A percentile compares a stretch with the other conserved stretches of the same genome.
Evolutionary conservation across 2,797 vertebrate genomes (phyloP).

Genomic region (Pelochelys cantorii): DNA sequence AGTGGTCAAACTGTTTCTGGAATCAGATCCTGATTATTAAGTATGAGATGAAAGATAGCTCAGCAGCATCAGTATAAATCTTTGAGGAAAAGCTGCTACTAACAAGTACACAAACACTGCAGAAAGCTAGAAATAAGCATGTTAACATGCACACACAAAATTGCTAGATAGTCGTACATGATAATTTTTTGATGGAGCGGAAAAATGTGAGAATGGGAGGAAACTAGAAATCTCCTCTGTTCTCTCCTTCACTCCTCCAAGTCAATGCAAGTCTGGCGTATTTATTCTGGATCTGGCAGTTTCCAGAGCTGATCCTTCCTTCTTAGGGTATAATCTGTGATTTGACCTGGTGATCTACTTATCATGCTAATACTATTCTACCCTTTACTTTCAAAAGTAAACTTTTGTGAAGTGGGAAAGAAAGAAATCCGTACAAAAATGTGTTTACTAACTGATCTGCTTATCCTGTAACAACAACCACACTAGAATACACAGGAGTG

Average conservation of each 20-base stretch:
- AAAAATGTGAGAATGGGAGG: background rate
- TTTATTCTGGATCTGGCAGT: background rate
- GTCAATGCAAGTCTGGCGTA: background rate
- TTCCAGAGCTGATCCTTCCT: slow-evolving; percentile 52
- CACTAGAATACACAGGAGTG: slow-evolving; percentile 44
- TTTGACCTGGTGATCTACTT: slow-evolving; percentile 41
- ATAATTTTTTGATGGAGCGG: background rate
- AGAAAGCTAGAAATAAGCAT: background rate
- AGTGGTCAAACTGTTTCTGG: background rate
- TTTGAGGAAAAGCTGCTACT: background rate
- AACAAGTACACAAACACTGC: background rate
- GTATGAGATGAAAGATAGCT: background rate
- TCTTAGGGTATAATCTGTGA: slow-evolving; percentile 53
- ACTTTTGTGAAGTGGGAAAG: slow-evolving; percentile 30
- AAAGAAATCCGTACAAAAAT: slow-evolving; percentile 59
- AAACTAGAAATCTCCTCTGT: accelerated
- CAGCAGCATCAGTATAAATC: background rate
- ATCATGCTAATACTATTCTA: slow-evolving; percentile 40
- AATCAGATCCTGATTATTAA: background rate
- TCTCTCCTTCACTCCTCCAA: background rate
- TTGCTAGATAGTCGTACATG: background rate
- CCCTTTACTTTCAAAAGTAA: slow-evolving; percentile 44
- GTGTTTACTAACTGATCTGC: slow-evolving; percentile 50
- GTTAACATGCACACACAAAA: background rate
- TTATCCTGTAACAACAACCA: slow-evolving; percentile 42